Conservation (phyloP, 2,888 invertebrate species). For the Agrenia bidenticulata region DNA sequence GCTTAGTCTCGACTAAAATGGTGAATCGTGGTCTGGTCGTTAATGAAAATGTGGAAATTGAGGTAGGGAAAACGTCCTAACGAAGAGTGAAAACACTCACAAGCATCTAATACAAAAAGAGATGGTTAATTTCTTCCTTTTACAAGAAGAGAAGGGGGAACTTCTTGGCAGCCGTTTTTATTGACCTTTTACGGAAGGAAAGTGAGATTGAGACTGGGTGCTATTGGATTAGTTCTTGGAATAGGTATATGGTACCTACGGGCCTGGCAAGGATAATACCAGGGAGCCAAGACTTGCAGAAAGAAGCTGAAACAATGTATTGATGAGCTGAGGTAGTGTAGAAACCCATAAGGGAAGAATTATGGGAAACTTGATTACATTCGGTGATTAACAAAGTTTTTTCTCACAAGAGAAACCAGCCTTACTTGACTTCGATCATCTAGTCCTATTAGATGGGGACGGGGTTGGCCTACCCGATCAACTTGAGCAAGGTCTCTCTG, state of each 20-base stretch:
- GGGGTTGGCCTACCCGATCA: no score
- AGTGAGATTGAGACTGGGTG: slow-evolving; percentile 9
- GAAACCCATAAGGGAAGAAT: slow-evolving; percentile 49
- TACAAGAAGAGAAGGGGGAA: not conserved
- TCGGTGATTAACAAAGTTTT: slow-evolving; percentile 47
- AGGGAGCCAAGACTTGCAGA: not conserved
- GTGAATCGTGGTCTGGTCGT: slow-evolving; percentile 1
- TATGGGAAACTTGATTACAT: slow-evolving; percentile 52
- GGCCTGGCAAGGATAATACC: not conserved
- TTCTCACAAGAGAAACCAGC: not conserved
- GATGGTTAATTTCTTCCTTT: slow-evolving; percentile 7
- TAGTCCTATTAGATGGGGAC: not conserved
- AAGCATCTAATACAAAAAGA: not conserved
- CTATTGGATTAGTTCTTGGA: not conserved
- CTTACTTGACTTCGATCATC: not conserved
- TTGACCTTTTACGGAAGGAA: not conserved
- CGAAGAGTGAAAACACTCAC: slow-evolving; percentile 7
- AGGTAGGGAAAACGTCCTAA: slow-evolving; percentile 16
- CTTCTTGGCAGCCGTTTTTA: slow-evolving; percentile 8
- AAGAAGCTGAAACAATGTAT: slow-evolving; percentile 35
- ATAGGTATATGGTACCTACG: not conserved
- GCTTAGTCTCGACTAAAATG: no score
- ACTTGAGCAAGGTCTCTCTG: no score
- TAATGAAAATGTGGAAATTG: slow-evolving; percentile 21
- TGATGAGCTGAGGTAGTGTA: slow-evolving; percentile 39